Conservation (phyloP, 2,797 vertebrate genomes). For the Anabacerthia variegaticeps region DNA sequence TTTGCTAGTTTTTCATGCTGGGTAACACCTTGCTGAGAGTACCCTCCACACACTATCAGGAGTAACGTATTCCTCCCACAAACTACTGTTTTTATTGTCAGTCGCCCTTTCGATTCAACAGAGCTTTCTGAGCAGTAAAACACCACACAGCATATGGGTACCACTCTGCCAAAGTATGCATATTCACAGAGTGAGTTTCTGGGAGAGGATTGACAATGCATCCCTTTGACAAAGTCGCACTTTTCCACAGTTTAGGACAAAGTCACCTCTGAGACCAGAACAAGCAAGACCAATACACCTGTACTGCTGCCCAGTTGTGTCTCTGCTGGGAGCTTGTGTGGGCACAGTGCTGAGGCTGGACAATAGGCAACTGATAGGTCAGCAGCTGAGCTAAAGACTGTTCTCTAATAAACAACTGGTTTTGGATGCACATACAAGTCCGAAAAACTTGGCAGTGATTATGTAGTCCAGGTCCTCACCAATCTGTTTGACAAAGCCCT, state of each 20-base stretch:
- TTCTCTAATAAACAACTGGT: background rate
- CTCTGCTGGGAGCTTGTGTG: background rate
- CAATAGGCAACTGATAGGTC: background rate
- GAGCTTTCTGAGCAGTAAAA: constrained; percentile 6
- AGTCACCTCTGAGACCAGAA: background rate
- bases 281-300: background rate
- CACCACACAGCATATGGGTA: background rate
- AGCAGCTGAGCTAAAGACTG: background rate
- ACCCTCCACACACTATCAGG: background rate
- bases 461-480: background rate
- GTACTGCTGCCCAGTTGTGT: fast-evolving
- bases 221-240: background rate
- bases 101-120: background rate
- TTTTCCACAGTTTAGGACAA: background rate
- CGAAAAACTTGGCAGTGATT: background rate
- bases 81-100: constrained; percentile 16
- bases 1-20: background rate
- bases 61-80: constrained; percentile 24
- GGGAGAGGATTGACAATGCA: background rate
- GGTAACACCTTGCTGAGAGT: constrained; percentile 10
- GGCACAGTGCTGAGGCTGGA: background rate
- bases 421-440: background rate
- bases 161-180: background rate
- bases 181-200: background rate
- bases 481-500: background rate